These are phyloP conservation scores for Ceyx melanurus DNA, from an alignment of 2,113 vertebrate species.

Conservation along the genomic window DNA sequence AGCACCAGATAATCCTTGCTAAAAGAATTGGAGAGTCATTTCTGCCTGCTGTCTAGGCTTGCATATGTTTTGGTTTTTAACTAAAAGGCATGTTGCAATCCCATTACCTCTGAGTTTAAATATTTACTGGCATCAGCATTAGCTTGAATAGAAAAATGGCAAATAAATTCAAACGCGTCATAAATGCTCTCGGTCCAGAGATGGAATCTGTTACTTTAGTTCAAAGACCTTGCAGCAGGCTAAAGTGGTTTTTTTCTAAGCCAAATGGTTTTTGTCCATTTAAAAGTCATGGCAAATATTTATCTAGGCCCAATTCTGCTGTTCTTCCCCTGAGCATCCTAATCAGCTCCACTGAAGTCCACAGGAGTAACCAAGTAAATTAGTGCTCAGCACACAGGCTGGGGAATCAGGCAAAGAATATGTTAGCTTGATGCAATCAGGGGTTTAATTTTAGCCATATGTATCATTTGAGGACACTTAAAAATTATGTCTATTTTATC, in stretches of 20 bases:
- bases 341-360: not conserved
- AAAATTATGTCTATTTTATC: conserved; percentile 15
- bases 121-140: conserved; percentile 57
- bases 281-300: conserved; percentile 31
- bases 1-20: conserved; percentile 6
- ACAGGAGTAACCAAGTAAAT: not conserved
- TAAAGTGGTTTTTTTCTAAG: conserved; percentile 23
- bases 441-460: conserved; percentile 61
- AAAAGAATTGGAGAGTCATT: conserved; percentile 16
- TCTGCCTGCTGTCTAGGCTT: conserved; percentile 22
- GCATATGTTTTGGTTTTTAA: conserved; percentile 40
- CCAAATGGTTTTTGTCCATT: conserved; percentile 31
- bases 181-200: conserved; percentile 42
- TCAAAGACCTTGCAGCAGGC: not conserved
- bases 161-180: conserved; percentile 45
- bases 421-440: conserved; percentile 42
- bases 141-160: conserved; percentile 47
- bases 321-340: not conserved
- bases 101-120: conserved; percentile 49
- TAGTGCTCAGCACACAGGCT: not conserved
- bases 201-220: conserved; percentile 36
- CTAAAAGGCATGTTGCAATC: conserved; percentile 37
- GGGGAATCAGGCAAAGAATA: not conserved
- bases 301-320: not conserved
- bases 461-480: conserved; percentile 11